Conservation (phyloP, 2,113 vertebrate species). For the Aspiorhynchus laticeps region DNA sequence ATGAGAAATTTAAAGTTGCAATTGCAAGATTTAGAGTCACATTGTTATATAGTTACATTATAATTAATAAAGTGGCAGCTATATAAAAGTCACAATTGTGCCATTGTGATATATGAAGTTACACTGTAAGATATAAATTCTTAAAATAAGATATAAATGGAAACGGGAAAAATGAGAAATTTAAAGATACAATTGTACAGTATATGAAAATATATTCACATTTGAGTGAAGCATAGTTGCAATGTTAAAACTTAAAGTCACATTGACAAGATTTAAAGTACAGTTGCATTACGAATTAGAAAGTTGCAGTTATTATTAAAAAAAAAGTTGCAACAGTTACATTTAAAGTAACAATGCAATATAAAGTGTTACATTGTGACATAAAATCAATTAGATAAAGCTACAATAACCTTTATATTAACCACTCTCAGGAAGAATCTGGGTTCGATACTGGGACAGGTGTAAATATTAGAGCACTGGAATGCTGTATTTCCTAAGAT, state of each 20-base stretch:
- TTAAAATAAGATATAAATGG: not conserved
- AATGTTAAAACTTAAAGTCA: not conserved
- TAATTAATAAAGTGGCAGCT: too few species aligned
- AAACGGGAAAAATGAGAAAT: not conserved
- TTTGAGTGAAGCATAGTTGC: too few species aligned
- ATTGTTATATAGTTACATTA: too few species aligned
- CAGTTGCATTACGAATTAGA: not conserved
- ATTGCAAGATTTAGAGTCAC: too few species aligned
- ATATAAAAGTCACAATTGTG: too few species aligned
- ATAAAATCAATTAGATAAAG: not conserved
- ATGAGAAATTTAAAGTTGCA: not conserved
- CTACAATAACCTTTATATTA: not conserved
- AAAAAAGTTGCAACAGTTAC: not conserved
- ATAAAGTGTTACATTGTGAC: not conserved
- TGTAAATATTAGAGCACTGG: not conserved
- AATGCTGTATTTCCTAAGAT: not conserved
- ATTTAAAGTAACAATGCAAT: not conserved
- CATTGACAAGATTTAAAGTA: not conserved
- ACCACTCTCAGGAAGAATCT: not conserved
- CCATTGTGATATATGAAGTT: too few species aligned
- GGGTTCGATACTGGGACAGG: not conserved
- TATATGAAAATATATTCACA: too few species aligned
- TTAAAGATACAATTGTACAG: not conserved
- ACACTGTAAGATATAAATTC: not conserved
- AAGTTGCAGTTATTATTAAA: not conserved